Evolutionary conservation across 2,888 invertebrate genomes (phyloP), one percentile per base, ranked within the genome.

Genomic region (Acleris laterana): DNA sequence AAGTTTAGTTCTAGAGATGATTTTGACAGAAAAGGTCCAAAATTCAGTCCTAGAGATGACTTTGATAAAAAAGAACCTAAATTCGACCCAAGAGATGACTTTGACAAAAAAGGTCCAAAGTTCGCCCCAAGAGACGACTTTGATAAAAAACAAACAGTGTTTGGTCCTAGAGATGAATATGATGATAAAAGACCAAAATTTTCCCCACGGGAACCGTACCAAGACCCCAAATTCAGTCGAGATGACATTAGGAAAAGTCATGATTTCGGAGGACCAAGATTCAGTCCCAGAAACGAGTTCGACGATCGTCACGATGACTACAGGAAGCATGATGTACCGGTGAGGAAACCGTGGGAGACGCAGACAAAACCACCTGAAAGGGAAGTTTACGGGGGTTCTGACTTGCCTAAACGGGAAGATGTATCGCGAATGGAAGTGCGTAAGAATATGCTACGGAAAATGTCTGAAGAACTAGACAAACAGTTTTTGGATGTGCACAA

Each of bases 401-500:
- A 75, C 0, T 73, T 75, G 1, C 75, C 73, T 11, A 75, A 72
- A 3, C 76, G 68, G 55, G 76, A 76, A 6, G 74, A 63, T 20
- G 72, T 64, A 13, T 56, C 61, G 11, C 56, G 66, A 7, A 61
- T 66, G 38, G 66, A 66, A 1, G 22, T 66, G n/a, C 66, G 56
- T 46, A 61, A 56, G 22, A 61, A 66, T 9, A 61, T 66, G 20
- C 51, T 66, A 7, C 56, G 67, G 11, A 71, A 70, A 19, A 51
- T 64, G n/a, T 70, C 69, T 42, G 75, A 72, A 25, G 68, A 72
- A 19, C 77, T 86, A 38, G 83, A 90, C 53, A 85, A 83, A 70
- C 89, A 89, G 71, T 83, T 90, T 52, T 85, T 89, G 66, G 87
- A 88, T 46, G 83, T 90, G 7, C 89, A 88, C 71, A 82, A 85